Conservation (phyloP, 2,888 invertebrate genomes). For the Escarpia spicata region DNA sequence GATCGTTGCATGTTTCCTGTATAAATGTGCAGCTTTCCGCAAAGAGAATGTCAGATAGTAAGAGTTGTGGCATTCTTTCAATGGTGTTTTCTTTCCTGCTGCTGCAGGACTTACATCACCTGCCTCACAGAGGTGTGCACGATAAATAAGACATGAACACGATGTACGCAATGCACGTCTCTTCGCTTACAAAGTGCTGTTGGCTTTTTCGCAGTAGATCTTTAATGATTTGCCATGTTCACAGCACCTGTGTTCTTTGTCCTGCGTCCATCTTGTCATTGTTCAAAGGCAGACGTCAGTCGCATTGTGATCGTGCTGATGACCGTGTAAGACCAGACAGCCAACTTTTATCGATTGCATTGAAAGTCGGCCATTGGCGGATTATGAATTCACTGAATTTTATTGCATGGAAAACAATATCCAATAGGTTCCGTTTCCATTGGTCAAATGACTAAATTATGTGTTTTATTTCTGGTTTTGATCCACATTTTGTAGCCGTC, state of each 20-base stretch:
- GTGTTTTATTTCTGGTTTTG: not conserved
- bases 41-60: too few relatives aligned
- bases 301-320: not conserved
- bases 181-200: slow-evolving; percentile 6
- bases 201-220: not conserved
- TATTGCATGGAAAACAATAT: not conserved
- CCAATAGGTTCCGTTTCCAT: too few relatives aligned
- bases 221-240: not conserved
- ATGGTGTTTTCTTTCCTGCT: too few relatives aligned
- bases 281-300: not conserved
- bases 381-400: slow-evolving; percentile 12
- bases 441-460: too few relatives aligned
- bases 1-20: too few relatives aligned
- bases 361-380: not conserved
- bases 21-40: too few relatives aligned
- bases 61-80: too few relatives aligned
- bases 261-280: not conserved
- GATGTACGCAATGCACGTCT: not conserved
- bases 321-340: not conserved
- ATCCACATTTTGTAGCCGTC: not conserved
- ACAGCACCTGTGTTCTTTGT: not conserved
- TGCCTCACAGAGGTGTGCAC: not conserved
- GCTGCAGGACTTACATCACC: not conserved
- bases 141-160: not conserved
- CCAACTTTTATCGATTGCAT: not conserved